Conservation (phyloP, 2,113 vertebrate species). For the Sturnus vulgaris region DNA sequence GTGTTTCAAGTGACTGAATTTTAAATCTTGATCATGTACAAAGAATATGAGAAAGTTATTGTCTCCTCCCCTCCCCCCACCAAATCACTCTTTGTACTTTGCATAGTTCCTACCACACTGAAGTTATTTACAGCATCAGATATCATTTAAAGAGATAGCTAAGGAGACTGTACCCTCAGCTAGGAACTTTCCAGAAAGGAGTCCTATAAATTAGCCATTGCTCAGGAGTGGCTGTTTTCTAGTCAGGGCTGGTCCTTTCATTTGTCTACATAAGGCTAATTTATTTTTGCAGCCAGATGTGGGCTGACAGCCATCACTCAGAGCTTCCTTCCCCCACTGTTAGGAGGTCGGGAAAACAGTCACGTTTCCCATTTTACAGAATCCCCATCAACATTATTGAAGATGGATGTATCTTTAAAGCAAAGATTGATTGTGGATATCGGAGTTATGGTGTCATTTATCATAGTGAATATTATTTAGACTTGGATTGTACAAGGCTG, state of each 20-base stretch:
- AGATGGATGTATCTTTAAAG: slow-evolving; percentile 99
- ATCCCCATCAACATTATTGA: slow-evolving; percentile 96
- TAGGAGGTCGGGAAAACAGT: slow-evolving; percentile 86
- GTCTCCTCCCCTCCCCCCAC: slow-evolving; percentile 40
- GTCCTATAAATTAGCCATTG: slow-evolving; percentile 78
- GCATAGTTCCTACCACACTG: slow-evolving; percentile 45
- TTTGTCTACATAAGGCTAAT: slow-evolving; percentile 99
- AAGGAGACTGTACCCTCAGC: slow-evolving; percentile 67
- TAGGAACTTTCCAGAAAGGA: slow-evolving; percentile 82
- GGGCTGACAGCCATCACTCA: slow-evolving; percentile 99
- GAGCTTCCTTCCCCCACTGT: slow-evolving; percentile 77
- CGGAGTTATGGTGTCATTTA: slow-evolving; percentile 97
- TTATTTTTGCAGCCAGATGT: slow-evolving; percentile 98
- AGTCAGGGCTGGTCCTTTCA: slow-evolving; percentile 83
- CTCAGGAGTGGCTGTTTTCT: slow-evolving; percentile 76
- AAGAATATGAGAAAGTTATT: slow-evolving; percentile 63
- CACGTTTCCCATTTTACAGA: slow-evolving; percentile 91
- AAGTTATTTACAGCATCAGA: slow-evolving; percentile 76
- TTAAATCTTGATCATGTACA: slow-evolving; percentile 48
- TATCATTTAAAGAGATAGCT: slow-evolving; percentile 78
- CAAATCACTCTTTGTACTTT: slow-evolving; percentile 46
- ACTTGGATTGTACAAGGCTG: slow-evolving; percentile 94
- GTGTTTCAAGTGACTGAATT: slow-evolving; percentile 16
- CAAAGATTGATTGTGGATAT: slow-evolving; percentile 99
- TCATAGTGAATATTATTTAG: slow-evolving; percentile 99